Conservation (phyloP, 2,113 vertebrate genomes). For the Neopipo cinnamomea region DNA sequence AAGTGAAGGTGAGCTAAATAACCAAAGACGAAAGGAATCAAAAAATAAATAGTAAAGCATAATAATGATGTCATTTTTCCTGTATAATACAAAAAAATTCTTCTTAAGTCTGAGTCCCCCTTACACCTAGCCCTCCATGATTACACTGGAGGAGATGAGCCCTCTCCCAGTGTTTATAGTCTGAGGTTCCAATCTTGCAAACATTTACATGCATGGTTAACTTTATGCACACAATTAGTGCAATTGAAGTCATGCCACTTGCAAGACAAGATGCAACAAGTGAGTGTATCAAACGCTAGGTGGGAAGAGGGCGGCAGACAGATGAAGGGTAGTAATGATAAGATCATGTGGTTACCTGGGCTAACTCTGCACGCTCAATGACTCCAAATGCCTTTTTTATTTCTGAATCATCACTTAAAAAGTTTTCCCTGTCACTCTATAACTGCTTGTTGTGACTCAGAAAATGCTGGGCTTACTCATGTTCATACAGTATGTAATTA, state of each 20-base stretch:
- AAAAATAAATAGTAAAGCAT: neutral
- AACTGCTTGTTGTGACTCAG: conserved; percentile 63
- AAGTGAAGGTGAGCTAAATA: neutral
- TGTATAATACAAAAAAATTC: neutral
- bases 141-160: conserved; percentile 22
- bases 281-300: conserved; percentile 64
- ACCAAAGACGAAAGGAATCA: neutral
- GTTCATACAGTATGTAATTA: conserved; percentile 20
- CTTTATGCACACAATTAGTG: conserved; percentile 67
- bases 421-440: conserved; percentile 50
- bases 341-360: conserved; percentile 68
- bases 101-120: neutral
- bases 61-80: neutral
- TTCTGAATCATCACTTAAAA: conserved; percentile 67
- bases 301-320: conserved; percentile 71
- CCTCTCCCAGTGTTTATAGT: conserved; percentile 57
- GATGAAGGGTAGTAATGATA: conserved; percentile 68
- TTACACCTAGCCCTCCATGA: neutral
- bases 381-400: conserved; percentile 62
- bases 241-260: conserved; percentile 71
- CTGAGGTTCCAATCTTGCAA: conserved; percentile 64
- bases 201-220: conserved; percentile 68
- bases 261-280: conserved; percentile 71
- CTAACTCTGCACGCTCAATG: conserved; percentile 65
- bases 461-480: conserved; percentile 49